Conservation (phyloP, 2,113 vertebrate species). For the Leptobrachium leishanense region DNA sequence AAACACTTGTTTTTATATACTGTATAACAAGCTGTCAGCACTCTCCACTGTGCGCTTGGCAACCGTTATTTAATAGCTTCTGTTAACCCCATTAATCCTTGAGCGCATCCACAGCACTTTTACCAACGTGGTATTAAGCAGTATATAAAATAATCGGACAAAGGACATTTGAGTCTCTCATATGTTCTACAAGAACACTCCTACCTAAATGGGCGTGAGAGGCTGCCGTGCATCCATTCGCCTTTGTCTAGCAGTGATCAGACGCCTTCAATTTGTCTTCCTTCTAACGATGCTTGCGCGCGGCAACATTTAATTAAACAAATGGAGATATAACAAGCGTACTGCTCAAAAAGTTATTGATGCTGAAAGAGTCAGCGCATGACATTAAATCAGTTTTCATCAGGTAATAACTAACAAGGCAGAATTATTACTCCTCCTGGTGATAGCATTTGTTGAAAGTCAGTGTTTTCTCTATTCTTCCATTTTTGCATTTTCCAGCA, state of each 20-base stretch:
- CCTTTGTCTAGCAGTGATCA: conserved; percentile 36
- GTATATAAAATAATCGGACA: conserved; percentile 26
- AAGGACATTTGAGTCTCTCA: conserved; percentile 13
- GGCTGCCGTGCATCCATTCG: conserved; percentile 6
- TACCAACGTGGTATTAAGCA: conserved; percentile 17
- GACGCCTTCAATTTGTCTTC: conserved; percentile 32
- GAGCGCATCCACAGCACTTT: conserved; percentile 17
- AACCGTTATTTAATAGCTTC: conserved; percentile 36
- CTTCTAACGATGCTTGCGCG: conserved; percentile 32
- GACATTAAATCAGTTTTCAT: conserved; percentile 42
- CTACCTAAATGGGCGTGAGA: conserved; percentile 15
- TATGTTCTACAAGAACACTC: conserved; percentile 26
- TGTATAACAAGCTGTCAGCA: conserved; percentile 34
- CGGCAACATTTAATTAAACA: conserved; percentile 35
- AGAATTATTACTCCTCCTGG: conserved; percentile 38
- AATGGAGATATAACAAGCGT: conserved; percentile 35
- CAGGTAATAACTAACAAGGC: conserved; percentile 38
- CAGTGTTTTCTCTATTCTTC: conserved; percentile 4
- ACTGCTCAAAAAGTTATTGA: conserved; percentile 28
- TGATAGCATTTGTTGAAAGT: conserved; percentile 30
- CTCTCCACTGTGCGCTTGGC: conserved; percentile 24
- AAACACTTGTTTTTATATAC: conserved; percentile 34
- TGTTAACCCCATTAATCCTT: conserved; percentile 41
- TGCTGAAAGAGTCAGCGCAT: conserved; percentile 27
- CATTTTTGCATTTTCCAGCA: conserved; percentile 19